A percentile compares a stretch with the other conserved stretches of the same genome.
Conservation (phyloP, 1,140 invertebrate genomes). For the Hermatobates lingyangjiaoensis region DNA sequence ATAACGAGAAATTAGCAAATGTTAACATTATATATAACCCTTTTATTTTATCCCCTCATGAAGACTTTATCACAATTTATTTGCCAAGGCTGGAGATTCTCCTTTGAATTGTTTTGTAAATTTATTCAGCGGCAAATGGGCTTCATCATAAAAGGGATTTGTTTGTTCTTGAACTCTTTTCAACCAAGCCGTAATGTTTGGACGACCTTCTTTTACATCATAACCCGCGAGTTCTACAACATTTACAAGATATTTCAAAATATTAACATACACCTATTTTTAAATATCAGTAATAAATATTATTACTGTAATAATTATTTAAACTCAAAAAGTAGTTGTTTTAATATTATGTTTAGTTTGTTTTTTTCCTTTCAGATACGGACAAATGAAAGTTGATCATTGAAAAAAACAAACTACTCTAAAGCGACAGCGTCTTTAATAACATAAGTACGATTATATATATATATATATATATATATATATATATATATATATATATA, state of each 20-base stretch:
- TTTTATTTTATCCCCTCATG: not conserved
- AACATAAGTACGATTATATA: not conserved
- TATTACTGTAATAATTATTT: too few relatives aligned
- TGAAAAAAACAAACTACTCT: too few relatives aligned
- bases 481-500: too few relatives aligned
- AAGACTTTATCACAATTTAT: not conserved
- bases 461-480: too few relatives aligned
- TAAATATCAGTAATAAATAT: too few relatives aligned
- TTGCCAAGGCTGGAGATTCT: not conserved
- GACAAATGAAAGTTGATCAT: too few relatives aligned
- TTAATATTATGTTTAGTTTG: too few relatives aligned
- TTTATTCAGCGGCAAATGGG: not conserved
- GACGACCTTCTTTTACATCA: constrained; percentile 3
- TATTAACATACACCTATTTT: too few relatives aligned
- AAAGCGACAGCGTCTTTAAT: too few relatives aligned
- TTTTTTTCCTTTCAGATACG: too few relatives aligned
- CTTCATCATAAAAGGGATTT: constrained; percentile 8
- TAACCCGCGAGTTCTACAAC: constrained; percentile 1
- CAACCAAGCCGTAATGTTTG: not conserved
- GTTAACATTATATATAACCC: not conserved
- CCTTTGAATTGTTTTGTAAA: not conserved
- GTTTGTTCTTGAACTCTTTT: not conserved
- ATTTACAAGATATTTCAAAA: too few relatives aligned
- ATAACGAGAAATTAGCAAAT: not conserved
- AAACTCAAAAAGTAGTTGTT: too few relatives aligned